These are phyloP conservation scores for Ichneumon xanthorius DNA, from an alignment of 2,888 invertebrate genomes.

Conservation along the genomic window DNA sequence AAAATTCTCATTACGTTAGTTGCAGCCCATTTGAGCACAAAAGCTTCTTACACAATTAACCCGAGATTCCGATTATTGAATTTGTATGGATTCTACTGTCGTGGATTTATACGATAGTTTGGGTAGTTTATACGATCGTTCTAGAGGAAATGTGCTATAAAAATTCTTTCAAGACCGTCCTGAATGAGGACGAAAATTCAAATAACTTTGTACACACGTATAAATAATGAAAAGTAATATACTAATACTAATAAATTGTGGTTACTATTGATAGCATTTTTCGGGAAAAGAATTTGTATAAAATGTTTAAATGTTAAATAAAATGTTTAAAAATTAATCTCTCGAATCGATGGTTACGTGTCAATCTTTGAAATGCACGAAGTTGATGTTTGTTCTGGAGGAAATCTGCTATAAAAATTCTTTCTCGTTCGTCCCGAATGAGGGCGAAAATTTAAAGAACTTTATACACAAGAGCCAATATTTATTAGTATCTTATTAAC, in stretches of 20 bases:
- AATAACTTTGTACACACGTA: not conserved
- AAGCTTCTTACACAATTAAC: conserved; percentile 31
- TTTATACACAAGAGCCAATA: not conserved
- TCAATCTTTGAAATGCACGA: too few species aligned
- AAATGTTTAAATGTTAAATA: too few species aligned
- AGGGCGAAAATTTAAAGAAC: not conserved
- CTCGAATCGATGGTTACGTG: too few species aligned
- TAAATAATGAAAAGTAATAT: too few species aligned
- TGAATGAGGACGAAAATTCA: not conserved
- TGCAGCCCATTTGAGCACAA: conserved; percentile 5
- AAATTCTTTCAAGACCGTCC: not conserved
- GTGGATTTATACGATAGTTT: too few species aligned
- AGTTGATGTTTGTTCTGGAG: not conserved
- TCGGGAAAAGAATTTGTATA: too few species aligned
- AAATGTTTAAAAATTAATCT: too few species aligned
- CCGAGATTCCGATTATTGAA: conserved; percentile 8
- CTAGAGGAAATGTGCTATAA: not conserved
- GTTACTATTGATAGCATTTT: too few species aligned
- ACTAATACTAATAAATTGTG: too few species aligned
- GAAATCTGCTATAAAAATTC: not conserved
- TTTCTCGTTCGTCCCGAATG: not conserved
- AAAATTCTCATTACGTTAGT: not conserved
- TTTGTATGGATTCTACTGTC: not conserved
- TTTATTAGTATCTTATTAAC: too few species aligned
- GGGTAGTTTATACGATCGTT: not conserved